Conservation (phyloP, 1,140 invertebrate genomes). For the Caenorhabditis remanei region DNA sequence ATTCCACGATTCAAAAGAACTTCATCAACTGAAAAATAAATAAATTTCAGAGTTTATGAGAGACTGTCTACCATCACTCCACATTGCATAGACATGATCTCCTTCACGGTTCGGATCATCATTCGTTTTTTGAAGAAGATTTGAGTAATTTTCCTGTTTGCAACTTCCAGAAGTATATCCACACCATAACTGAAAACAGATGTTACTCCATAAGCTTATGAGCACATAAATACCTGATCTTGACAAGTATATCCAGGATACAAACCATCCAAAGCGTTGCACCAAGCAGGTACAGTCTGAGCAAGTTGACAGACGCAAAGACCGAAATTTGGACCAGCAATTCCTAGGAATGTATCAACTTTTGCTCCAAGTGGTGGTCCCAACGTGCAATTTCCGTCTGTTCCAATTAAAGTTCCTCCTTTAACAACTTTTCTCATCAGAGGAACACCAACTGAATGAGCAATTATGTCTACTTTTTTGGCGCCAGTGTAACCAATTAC, state of each 20-base stretch:
- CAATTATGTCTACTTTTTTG: slow-evolving; percentile 75
- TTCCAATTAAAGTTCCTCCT: slow-evolving; percentile 76
- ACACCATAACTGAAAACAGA: slow-evolving; percentile 71
- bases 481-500: slow-evolving; percentile 75
- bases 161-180: slow-evolving; percentile 75
- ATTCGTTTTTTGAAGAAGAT: slow-evolving; percentile 77
- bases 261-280: slow-evolving; percentile 76
- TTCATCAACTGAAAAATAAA: slow-evolving; percentile 73
- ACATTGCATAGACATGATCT: slow-evolving; percentile 77
- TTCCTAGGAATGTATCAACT: slow-evolving; percentile 76
- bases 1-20: slow-evolving; percentile 70
- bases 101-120: slow-evolving; percentile 72
- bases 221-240: slow-evolving; percentile 68
- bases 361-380: slow-evolving; percentile 70
- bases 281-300: slow-evolving; percentile 78
- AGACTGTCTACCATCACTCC: slow-evolving; percentile 70
- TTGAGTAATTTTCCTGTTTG: slow-evolving; percentile 75
- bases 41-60: not conserved
- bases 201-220: not conserved
- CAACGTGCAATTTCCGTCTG: slow-evolving; percentile 77
- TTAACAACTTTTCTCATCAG: slow-evolving; percentile 76
- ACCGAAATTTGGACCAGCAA: slow-evolving; percentile 76
- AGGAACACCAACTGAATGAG: slow-evolving; percentile 76
- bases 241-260: slow-evolving; percentile 78
- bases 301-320: slow-evolving; percentile 77